Evolutionary conservation across 2,797 vertebrate genomes (phyloP), one percentile per base, ranked within the genome.

Genomic region (Macropodus opercularis): DNA sequence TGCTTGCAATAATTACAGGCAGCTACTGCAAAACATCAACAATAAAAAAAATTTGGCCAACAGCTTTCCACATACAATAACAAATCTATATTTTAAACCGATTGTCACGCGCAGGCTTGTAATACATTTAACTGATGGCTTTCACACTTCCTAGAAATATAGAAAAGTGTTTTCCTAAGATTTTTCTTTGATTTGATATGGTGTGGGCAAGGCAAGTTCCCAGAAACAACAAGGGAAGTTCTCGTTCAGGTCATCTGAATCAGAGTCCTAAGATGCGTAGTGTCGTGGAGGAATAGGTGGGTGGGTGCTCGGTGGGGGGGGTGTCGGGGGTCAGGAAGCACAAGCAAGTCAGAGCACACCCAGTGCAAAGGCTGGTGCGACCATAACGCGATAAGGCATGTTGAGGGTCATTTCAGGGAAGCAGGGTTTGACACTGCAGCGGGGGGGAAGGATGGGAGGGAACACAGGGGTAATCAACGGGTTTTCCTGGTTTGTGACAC

Each of bases 391-490:
- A 81, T 80, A 69, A 82, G 69, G 27, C 15, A 9, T 0, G 32
- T 35, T 26, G 18, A 54, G 41, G 63, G 75, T 81, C 69, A 75
- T 69, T 82, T 87, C 83, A 83, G 67, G 74, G 81, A 84, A 89
- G 77, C 43, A n/a, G 44, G 36, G 39, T 51, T 32, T 67, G 57
- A 69, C 59, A 42, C 22, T 14, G 8, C 6, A 7, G 49, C 59
- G 58, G 62, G 68, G 58, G 62, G 68, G 70, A 69, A 83, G 82
- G 88, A 87, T 86, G 86, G 85, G 89, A 81, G 88, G 75, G 71
- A 78, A 44, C 42, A 0, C 15, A 7, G 52, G 52, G 44, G 53
- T 36, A 63, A 76, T 71, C 8, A 9, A n/a, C 23, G 5, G 68
- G 67, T 75, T 75, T 86, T 88, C 82, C 87, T 81, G 78, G 75